These are phyloP conservation scores for Atethmia centrago DNA, from an alignment of 2,888 invertebrate genomes.

Conservation along the genomic window DNA sequence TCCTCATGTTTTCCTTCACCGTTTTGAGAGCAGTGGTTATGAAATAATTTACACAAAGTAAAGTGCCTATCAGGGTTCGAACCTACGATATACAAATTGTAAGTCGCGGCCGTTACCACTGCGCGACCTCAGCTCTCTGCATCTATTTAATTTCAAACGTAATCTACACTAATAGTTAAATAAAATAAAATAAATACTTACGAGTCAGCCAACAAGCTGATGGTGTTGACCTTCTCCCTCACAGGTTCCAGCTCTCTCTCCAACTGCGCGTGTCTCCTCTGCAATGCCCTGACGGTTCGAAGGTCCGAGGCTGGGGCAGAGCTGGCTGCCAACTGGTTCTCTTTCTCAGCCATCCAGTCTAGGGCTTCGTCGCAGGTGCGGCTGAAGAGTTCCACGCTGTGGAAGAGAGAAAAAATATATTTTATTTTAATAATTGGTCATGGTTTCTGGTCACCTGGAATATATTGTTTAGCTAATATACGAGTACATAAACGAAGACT, in stretches of 20 bases:
- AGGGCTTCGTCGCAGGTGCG: conserved; percentile 98
- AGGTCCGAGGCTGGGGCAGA: conserved; percentile 95
- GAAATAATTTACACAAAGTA: no score
- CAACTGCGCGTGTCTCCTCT: conserved; percentile 97
- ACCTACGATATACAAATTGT: no score
- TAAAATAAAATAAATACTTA: no score
- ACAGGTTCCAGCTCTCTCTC: conserved; percentile 98
- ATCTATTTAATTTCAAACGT: no score
- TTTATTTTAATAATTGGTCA: no score
- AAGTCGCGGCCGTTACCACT: no score
- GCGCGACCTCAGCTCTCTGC: no score
- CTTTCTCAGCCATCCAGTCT: conserved; percentile 99
- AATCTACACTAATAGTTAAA: no score
- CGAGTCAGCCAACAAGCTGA: conserved; percentile 96
- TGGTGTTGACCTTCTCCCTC: conserved; percentile 97
- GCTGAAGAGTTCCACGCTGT: conserved; percentile 97
- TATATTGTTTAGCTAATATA: conserved; percentile 92
- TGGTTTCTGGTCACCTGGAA: no score
- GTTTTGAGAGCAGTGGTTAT: no score
- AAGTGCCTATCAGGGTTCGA: no score
- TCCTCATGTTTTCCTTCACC: no score
- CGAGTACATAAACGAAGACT: conserved; percentile 91
- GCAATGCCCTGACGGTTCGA: conserved; percentile 97
- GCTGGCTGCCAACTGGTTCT: conserved; percentile 95
- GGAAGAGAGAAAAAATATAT: not conserved